Percentiles rank a stretch among this genome's conserved stretches.
Evolutionary conservation across 1,140 invertebrate genomes (phyloP).

Genomic region (Orchesella cincta): DNA sequence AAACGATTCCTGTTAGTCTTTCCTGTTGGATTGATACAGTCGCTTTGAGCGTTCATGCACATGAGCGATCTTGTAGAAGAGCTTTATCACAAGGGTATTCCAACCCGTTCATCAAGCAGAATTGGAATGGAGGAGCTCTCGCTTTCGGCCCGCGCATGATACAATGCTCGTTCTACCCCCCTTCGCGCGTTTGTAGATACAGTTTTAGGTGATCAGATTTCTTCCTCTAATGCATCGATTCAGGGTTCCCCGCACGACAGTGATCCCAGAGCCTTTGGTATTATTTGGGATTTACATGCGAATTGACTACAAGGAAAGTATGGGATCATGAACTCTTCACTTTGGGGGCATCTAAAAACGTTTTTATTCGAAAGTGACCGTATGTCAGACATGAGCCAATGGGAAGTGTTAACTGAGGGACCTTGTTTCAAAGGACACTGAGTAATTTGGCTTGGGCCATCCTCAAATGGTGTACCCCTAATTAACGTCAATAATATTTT

Average conservation of each 20-base stretch:
- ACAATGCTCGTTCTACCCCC: not conserved
- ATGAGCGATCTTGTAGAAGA: not conserved
- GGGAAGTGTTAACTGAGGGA: not conserved
- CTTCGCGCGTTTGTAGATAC: constrained; percentile 31
- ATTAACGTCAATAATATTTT: no score
- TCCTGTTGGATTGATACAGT: not conserved
- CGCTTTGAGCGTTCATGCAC: not conserved
- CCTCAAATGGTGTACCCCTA: constrained; percentile 30
- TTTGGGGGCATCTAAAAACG: no score
- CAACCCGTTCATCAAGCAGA: constrained; percentile 1
- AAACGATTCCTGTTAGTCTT: constrained; percentile 33
- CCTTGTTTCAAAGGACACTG: constrained; percentile 32
- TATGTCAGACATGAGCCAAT: not conserved
- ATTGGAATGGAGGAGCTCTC: constrained; percentile 1
- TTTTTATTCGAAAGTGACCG: constrained; percentile 8
- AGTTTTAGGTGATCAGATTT: constrained; percentile 1
- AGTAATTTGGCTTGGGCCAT: constrained; percentile 32
- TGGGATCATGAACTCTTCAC: no score
- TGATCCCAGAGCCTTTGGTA: not conserved
- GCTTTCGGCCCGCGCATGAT: not conserved
- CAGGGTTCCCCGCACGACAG: not conserved
- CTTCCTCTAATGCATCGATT: not conserved
- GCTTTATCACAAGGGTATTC: not conserved
- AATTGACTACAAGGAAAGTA: no score
- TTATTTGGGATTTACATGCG: not conserved